Evolutionary conservation across 2,113 vertebrate genomes (phyloP).

Genomic region (Ceyx melanurus): DNA sequence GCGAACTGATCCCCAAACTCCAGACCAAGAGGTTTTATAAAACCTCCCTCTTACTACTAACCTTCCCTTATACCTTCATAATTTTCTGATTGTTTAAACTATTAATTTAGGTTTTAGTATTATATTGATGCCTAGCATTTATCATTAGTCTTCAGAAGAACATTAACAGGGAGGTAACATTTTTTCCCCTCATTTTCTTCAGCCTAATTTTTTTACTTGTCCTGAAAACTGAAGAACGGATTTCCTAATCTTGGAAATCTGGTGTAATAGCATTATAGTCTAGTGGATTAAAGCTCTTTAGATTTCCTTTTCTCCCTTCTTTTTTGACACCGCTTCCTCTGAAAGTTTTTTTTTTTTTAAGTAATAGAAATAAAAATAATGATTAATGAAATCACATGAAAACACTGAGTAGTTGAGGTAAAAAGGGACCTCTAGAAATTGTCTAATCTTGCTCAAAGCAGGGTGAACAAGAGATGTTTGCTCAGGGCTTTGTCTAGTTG

Average conservation of each 20-base stretch:
- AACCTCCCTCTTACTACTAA: constrained; percentile 57
- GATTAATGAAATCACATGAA: not conserved
- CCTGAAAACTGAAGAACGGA: not conserved
- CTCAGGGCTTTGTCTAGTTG: not conserved
- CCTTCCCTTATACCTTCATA: constrained; percentile 52
- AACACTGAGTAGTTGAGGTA: not conserved
- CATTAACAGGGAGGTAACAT: not conserved
- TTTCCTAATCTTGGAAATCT: not conserved
- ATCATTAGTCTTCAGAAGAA: not conserved
- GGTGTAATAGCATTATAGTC: not conserved
- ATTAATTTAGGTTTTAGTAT: constrained; percentile 71
- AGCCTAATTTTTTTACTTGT: not conserved
- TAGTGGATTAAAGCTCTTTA: not conserved
- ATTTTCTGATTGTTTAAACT: constrained; percentile 71
- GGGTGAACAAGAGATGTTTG: not conserved
- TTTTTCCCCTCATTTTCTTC: not conserved
- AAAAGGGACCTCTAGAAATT: not conserved
- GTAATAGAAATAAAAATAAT: not conserved
- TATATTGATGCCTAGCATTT: not conserved
- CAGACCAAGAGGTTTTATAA: constrained; percentile 75
- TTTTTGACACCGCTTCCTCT: not conserved
- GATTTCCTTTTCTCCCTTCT: not conserved
- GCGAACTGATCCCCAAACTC: constrained; percentile 75
- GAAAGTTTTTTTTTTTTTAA: not conserved
- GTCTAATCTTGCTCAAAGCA: not conserved